Evolutionary conservation across 2,797 vertebrate species (phyloP).

Genomic region (Lemur catta): DNA sequence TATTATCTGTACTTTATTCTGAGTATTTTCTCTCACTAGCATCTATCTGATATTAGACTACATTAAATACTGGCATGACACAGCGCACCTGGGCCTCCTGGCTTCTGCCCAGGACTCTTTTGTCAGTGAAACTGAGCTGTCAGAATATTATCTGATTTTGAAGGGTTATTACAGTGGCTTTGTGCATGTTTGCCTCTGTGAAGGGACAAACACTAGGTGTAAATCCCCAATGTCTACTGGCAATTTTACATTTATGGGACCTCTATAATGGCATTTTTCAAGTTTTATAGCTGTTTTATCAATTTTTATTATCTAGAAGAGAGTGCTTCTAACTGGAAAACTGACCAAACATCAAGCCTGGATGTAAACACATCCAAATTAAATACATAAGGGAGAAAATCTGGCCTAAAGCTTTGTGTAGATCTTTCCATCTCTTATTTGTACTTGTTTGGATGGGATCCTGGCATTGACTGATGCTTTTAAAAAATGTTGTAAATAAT

Average conservation of each 20-base stretch:
- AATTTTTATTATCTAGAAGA: conserved; percentile 77
- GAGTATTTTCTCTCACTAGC: conserved; percentile 81
- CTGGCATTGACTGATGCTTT: background rate
- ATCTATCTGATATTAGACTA: conserved; percentile 83
- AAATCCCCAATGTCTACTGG: conserved; percentile 79
- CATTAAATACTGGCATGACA: conserved; percentile 84
- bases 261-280: conserved; percentile 68
- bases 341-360: conserved; percentile 59
- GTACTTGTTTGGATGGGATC: conserved; percentile 1
- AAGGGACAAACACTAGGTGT: conserved; percentile 78
- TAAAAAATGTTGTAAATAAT: conserved; percentile 43
- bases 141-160: conserved; percentile 85
- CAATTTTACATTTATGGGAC: conserved; percentile 71
- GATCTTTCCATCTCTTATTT: conserved; percentile 59
- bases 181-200: conserved; percentile 74
- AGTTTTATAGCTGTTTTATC: conserved; percentile 78
- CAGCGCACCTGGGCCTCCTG: conserved; percentile 85
- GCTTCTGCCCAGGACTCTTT: conserved; percentile 82
- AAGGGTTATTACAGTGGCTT: conserved; percentile 82
- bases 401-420: conserved; percentile 61
- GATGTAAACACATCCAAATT: conserved; percentile 60
- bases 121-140: conserved; percentile 82
- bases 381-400: conserved; percentile 66
- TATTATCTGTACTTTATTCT: conserved; percentile 84
- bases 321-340: conserved; percentile 69